phyloP scores from a whole-genome alignment of 1,140 invertebrate genomes.

The Wiebesia pumilae region DNA sequence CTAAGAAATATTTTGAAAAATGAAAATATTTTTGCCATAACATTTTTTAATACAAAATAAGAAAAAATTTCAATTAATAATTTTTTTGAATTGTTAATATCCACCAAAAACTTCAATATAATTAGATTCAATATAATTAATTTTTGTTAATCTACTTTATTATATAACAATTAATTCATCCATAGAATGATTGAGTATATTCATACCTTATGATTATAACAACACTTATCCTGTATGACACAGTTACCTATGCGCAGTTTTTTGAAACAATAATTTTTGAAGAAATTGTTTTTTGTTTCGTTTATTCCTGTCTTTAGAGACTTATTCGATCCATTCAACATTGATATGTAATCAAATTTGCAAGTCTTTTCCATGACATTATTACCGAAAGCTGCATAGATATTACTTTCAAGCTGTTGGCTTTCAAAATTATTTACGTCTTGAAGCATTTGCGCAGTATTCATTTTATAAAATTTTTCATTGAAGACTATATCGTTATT shows the following conservation, averaged over 20 bases:
- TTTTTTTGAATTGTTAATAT: no score
- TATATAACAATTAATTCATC: not conserved
- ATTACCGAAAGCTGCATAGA: constrained; percentile 21
- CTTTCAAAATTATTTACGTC: constrained; percentile 26
- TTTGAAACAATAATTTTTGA: constrained; percentile 29
- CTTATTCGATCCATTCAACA: not conserved
- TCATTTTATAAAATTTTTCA: constrained; percentile 42
- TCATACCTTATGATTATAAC: constrained; percentile 33
- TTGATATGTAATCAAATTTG: constrained; percentile 20
- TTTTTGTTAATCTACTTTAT: no score
- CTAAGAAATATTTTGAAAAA: no score
- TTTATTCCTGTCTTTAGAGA: not conserved
- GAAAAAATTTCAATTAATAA: no score
- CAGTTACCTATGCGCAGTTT: constrained; percentile 30
- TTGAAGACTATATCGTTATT: not conserved
- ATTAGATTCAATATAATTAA: no score
- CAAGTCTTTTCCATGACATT: not conserved
- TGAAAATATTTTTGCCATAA: no score
- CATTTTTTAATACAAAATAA: no score
- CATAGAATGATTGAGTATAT: not conserved
- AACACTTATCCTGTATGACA: not conserved
- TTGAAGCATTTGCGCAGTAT: constrained; percentile 35
- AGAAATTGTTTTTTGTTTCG: constrained; percentile 16
- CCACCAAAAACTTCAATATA: no score
- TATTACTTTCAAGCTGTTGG: not conserved